These are phyloP conservation scores for Odocoileus virginianus DNA, from an alignment of 2,113 vertebrate species.

Conservation along the genomic window DNA sequence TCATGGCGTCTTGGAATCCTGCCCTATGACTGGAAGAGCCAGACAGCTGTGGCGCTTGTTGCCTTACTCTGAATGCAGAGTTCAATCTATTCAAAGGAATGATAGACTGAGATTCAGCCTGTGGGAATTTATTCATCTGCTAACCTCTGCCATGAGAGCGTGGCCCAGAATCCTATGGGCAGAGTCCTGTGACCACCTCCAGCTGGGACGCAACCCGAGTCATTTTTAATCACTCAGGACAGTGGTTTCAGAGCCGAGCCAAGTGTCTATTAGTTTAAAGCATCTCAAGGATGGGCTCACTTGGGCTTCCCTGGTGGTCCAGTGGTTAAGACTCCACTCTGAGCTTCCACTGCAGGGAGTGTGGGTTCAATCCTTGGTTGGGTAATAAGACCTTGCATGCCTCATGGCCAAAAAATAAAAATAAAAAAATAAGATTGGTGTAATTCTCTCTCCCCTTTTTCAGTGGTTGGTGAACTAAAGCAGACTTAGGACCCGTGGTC, in stretches of 20 bases:
- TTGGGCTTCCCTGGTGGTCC: background rate
- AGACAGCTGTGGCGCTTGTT: background rate
- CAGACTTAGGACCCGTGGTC: background rate
- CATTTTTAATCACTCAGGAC: background rate
- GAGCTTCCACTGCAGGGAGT: background rate
- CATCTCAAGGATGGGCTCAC: background rate
- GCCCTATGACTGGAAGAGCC: background rate
- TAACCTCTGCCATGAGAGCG: background rate
- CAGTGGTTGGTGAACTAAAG: background rate
- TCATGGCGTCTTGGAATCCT: background rate
- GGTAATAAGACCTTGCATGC: background rate
- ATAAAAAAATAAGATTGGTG: too few relatives aligned
- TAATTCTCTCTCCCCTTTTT: background rate
- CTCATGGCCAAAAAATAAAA: background rate
- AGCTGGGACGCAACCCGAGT: background rate
- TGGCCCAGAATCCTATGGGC: background rate
- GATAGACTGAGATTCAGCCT: background rate
- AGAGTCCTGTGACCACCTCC: background rate
- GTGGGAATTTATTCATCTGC: background rate
- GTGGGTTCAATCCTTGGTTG: background rate
- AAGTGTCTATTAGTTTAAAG: background rate
- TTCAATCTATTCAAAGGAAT: background rate
- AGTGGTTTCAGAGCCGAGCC: background rate
- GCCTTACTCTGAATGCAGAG: background rate
- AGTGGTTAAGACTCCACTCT: background rate